phyloP scores from a whole-genome alignment of 2,113 vertebrate genomes.

The Megaleporinus macrocephalus region DNA sequence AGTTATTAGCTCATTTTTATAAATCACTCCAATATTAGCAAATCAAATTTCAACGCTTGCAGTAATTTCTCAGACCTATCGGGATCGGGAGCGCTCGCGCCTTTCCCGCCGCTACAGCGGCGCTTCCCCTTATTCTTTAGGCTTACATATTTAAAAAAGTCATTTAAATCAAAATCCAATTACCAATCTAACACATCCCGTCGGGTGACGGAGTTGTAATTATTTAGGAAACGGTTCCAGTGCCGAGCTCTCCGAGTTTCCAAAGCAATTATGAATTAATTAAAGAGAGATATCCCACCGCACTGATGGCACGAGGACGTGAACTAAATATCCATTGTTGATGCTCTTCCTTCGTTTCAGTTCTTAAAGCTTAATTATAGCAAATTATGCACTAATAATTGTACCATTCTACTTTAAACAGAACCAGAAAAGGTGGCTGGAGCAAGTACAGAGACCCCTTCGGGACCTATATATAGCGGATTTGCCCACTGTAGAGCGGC shows the following conservation, averaged over 20 bases:
- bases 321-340: constrained; percentile 43
- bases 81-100: not conserved
- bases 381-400: constrained; percentile 50
- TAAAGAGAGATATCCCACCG: constrained; percentile 58
- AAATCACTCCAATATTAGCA: constrained; percentile 26
- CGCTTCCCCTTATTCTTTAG: constrained; percentile 23
- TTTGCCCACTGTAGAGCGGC: no score
- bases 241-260: constrained; percentile 52
- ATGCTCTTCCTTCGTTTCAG: constrained; percentile 30
- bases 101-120: constrained; percentile 11
- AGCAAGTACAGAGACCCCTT: not conserved
- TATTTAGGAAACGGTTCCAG: constrained; percentile 57
- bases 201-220: constrained; percentile 55
- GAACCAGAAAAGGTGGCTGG: not conserved
- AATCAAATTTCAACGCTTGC: constrained; percentile 23
- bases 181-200: constrained; percentile 54
- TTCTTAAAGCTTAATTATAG: constrained; percentile 54
- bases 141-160: constrained; percentile 50
- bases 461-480: no score
- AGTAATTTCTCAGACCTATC: constrained; percentile 24
- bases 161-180: constrained; percentile 63
- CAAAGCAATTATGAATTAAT: constrained; percentile 66
- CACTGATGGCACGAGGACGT: constrained; percentile 55
- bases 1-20: constrained; percentile 32
- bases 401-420: constrained; percentile 28